Conservation (phyloP, 2,888 invertebrate species). For the Alviniconcha strummeri region DNA sequence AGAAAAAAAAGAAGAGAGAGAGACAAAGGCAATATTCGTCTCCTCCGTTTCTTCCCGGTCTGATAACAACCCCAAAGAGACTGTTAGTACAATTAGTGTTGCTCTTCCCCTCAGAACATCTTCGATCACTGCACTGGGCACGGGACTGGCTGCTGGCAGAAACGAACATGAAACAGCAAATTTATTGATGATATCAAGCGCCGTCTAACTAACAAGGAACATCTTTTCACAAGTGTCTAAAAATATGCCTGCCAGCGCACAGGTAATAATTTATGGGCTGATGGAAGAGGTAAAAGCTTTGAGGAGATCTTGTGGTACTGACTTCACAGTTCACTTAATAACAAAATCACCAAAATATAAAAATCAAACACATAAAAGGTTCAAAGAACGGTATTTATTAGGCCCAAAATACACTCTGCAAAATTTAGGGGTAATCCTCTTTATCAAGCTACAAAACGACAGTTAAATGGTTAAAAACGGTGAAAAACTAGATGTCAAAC, state of each 20-base stretch:
- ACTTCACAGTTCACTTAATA: neutral
- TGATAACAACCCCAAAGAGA: neutral
- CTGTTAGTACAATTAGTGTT: neutral
- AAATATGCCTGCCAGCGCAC: too few relatives aligned
- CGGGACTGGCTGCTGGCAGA: neutral
- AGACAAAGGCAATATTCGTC: neutral
- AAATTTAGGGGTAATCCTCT: too few relatives aligned
- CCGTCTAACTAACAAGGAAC: too few relatives aligned
- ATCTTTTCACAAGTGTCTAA: too few relatives aligned
- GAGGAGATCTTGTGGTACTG: neutral
- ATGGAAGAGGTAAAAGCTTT: too few relatives aligned
- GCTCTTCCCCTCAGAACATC: neutral
- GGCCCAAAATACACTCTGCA: too few relatives aligned
- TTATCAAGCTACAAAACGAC: neutral
- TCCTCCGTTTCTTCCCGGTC: neutral
- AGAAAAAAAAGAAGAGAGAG: neutral
- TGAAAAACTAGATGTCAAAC: neutral
- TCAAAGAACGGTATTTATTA: too few relatives aligned
- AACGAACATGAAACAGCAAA: neutral
- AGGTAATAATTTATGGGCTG: too few relatives aligned
- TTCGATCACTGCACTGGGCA: neutral
- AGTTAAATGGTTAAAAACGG: neutral
- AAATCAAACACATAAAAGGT: neutral
- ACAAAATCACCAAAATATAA: neutral
- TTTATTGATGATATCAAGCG: neutral